Evolutionary conservation across 2,797 vertebrate species (phyloP).

Genomic region (Anomalospiza imberbis): DNA sequence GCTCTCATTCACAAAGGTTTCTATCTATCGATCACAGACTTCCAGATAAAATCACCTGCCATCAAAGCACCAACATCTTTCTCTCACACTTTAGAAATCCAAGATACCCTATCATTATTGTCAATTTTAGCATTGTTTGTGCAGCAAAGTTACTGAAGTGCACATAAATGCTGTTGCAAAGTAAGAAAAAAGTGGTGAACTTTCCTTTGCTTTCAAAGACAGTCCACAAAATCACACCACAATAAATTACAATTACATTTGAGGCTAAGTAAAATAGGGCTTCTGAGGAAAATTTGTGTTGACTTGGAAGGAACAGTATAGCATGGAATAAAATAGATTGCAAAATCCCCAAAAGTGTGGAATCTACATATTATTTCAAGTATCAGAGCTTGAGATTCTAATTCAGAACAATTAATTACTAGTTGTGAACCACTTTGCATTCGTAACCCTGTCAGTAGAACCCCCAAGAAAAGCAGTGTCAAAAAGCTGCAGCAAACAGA

Average conservation of each 20-base stretch:
- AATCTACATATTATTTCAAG: background rate
- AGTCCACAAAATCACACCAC: background rate
- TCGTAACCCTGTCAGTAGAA: background rate
- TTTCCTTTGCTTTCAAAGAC: background rate
- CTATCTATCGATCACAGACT: background rate
- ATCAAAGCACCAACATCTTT: background rate
- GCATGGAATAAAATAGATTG: background rate
- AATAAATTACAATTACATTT: background rate
- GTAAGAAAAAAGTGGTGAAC: background rate
- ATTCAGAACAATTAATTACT: background rate
- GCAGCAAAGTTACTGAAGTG: background rate
- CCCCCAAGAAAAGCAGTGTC: rapidly evolving
- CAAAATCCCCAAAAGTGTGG: background rate
- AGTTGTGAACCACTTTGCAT: background rate
- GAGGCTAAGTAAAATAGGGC: background rate
- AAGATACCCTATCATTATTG: background rate
- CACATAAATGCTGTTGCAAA: background rate
- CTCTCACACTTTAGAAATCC: background rate
- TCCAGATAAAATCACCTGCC: background rate
- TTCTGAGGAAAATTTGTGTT: background rate
- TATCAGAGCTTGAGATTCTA: background rate
- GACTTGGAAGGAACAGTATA: background rate
- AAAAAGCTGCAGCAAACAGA: background rate
- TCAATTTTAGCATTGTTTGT: background rate
- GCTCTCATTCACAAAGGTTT: background rate